Percentiles rank a stretch among this genome's conserved stretches.
Evolutionary conservation across 2,888 invertebrate species (phyloP).

Genomic region (Drosophila quasianomalipes): DNA sequence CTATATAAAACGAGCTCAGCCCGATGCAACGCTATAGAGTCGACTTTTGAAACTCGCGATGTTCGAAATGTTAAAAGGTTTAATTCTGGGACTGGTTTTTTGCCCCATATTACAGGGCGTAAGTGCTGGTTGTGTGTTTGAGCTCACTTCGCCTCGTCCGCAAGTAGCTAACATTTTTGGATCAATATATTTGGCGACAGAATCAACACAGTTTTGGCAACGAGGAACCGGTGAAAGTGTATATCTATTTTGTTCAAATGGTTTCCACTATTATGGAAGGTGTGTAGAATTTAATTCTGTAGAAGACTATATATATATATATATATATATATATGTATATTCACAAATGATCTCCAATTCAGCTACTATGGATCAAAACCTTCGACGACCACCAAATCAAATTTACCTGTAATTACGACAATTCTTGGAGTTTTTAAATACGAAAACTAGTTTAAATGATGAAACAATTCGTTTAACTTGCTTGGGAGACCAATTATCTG

Average conservation of each 20-base stretch:
- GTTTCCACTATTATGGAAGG: accelerated
- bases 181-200: not conserved
- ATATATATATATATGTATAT: not conserved
- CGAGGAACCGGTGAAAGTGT: not conserved
- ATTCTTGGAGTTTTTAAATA: not conserved
- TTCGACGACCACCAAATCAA: not conserved
- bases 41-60: not conserved
- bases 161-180: not conserved
- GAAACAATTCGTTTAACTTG: accelerated
- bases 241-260: not conserved
- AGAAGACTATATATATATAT: not conserved
- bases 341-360: not conserved
- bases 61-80: not conserved
- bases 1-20: not conserved
- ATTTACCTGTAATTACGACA: not conserved
- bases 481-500: not conserved
- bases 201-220: accelerated
- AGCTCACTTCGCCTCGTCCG: not conserved
- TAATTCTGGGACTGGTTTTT: not conserved
- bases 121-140: accelerated
- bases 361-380: accelerated
- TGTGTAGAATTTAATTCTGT: not conserved
- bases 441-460: accelerated
- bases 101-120: not conserved
- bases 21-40: not conserved